Evolutionary conservation across 2,113 vertebrate genomes (phyloP).

Genomic region (Dromas ardeola): DNA sequence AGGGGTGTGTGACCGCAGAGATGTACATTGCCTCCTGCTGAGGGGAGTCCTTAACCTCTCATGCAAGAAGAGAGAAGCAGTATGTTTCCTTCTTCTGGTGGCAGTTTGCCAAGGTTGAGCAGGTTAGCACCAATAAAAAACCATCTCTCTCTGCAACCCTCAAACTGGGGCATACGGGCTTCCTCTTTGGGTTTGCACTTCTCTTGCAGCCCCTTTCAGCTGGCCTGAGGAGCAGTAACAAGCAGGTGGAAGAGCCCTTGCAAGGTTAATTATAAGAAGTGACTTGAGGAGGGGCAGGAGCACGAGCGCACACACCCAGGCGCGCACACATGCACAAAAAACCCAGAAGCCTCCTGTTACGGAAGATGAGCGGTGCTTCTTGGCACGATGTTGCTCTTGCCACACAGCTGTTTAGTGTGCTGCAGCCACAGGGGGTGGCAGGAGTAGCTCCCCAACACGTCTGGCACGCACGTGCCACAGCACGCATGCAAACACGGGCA

Average conservation of each 20-base stretch:
- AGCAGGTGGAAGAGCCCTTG: neutral
- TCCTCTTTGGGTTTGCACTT: conserved; percentile 2
- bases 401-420: fast-evolving
- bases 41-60: conserved; percentile 25
- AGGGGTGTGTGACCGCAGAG: neutral
- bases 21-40: neutral
- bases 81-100: conserved; percentile 18
- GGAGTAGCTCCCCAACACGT: fast-evolving
- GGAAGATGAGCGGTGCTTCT: neutral
- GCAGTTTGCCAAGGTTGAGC: conserved; percentile 5
- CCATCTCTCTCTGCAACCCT: neutral
- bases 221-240: neutral
- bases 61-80: neutral
- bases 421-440: neutral
- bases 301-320: fast-evolving
- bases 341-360: neutral
- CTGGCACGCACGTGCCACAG: fast-evolving
- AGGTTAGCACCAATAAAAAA: neutral
- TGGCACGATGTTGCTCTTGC: neutral
- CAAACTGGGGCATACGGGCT: neutral
- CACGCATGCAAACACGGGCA: neutral
- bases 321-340: neutral
- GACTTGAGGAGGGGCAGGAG: neutral
- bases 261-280: neutral
- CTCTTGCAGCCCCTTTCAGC: neutral